phyloP scores from a whole-genome alignment of 2,797 vertebrate species.

The Pachyuromys duprasi region DNA sequence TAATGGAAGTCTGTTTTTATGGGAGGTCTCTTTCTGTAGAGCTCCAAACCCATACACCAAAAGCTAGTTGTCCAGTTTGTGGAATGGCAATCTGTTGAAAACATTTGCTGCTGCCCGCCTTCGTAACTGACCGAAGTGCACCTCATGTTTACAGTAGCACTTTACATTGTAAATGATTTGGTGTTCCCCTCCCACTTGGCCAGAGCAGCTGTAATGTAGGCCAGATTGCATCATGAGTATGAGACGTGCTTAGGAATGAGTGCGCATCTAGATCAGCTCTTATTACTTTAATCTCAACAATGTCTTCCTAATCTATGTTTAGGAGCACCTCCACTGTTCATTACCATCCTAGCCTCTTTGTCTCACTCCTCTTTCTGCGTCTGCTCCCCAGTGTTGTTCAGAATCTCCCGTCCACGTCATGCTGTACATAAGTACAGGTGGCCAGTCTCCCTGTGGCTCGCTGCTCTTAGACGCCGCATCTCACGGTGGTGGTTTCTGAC shows the following conservation, averaged over 20 bases:
- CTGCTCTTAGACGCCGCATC: background rate
- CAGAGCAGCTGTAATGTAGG: no score
- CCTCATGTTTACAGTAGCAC: background rate
- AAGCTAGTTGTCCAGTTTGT: constrained; percentile 17
- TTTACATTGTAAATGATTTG: background rate
- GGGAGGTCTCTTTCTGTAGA: background rate
- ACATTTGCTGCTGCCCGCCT: constrained; percentile 22
- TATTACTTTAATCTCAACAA: background rate
- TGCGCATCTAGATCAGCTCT: background rate
- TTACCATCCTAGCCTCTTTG: background rate
- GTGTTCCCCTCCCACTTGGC: background rate
- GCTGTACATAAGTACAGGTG: background rate
- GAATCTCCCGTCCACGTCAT: background rate
- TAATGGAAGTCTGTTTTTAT: background rate
- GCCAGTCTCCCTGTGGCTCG: background rate
- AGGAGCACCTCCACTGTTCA: background rate
- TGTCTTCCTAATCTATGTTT: background rate
- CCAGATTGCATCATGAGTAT: background rate
- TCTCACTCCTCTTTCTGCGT: background rate
- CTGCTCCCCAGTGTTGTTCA: background rate
- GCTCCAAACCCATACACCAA: background rate
- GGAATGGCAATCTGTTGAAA: constrained; percentile 6
- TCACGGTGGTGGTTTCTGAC: background rate
- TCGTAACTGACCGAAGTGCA: background rate
- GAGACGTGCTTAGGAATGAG: background rate